Base-by-base conservation (phyloP, 2,888 invertebrate genomes). In the Caenorhabditis virilis region DNA sequence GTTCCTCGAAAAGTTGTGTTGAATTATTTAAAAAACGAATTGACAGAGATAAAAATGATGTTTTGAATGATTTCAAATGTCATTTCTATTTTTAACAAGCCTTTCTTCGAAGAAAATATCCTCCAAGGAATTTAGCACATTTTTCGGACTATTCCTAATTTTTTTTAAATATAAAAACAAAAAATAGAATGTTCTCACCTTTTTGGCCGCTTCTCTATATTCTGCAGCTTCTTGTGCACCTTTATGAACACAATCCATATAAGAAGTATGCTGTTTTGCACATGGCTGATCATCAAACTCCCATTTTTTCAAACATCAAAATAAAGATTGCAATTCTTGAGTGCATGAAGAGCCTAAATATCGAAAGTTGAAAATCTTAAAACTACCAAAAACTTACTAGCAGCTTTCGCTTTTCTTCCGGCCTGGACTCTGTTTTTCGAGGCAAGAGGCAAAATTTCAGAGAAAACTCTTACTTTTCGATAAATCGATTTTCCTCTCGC, bases 251-350 rank as follows among this genome's bases (percentile, higher is more conserved):
- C 80, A 80, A 27, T 72, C 69, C 74, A 72, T 77, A 58, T 78
- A 80, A 11, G 67, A 39, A 7, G 60, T 62, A 54, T 79, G 78
- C 39, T 79, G 74, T 43, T 70, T 71, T 1, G 54, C 52, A 47
- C 82, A 82, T 25, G 76, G 80, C 35, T 69, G 42, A 56, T 82
- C 79, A 51, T 82, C 82, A 48, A 74, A 80, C 47, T 82, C 82
- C 79, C 79, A 80, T 62, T 82, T 82, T 53, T 79, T 78, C 49
- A 82, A 52, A 47, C 82, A 82, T 25, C 77, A 73, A 54, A 82
- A 82, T 41, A 82, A 57, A 13, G 74, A 69, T 62, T 80, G 81
- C 16, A 80, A 58, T 56, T 82, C 81, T 65, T 78, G 78, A 16
- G 78, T 78, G 59, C 82, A 82, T 13, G 78, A 72, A 0, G 73